Evolutionary conservation across 23 tunicate genomes (phyloP).

Genomic region (Styela clava): DNA sequence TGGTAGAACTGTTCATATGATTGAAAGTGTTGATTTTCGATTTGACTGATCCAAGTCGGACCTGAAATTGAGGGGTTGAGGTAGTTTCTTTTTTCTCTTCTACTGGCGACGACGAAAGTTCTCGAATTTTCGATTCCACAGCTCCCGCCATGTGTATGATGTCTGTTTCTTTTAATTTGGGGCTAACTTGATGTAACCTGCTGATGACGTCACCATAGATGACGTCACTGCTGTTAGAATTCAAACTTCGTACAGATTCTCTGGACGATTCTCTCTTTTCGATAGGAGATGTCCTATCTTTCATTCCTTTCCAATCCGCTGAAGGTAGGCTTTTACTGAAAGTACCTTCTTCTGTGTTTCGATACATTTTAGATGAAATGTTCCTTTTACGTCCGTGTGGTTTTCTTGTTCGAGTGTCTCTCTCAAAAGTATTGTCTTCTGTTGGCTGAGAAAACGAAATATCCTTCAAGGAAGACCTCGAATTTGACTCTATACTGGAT

Average conservation of each 20-base stretch:
- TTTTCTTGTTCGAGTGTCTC: not conserved
- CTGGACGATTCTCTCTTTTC: not conserved
- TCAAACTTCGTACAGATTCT: not conserved
- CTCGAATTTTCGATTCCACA: not conserved
- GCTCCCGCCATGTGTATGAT: not conserved
- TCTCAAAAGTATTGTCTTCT: not conserved
- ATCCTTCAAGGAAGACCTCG: not conserved
- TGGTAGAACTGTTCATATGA: not conserved
- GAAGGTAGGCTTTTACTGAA: not conserved
- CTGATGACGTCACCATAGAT: not conserved
- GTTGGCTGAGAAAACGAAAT: not conserved
- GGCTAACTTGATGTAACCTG: not conserved
- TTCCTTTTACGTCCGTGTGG: not conserved
- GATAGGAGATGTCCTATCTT: not conserved
- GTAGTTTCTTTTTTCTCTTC: not conserved
- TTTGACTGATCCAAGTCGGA: constrained; percentile 5
- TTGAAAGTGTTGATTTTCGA: constrained; percentile 13
- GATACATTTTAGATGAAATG: not conserved
- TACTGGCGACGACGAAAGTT: not conserved
- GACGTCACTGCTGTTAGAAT: not conserved
- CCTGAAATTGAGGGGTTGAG: not conserved
- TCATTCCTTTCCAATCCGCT: not conserved
- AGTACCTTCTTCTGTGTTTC: not conserved
- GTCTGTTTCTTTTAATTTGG: not conserved
- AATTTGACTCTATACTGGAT: not conserved